phyloP scores from a whole-genome alignment of 2,113 vertebrate species.

The Hypomesus transpacificus region DNA sequence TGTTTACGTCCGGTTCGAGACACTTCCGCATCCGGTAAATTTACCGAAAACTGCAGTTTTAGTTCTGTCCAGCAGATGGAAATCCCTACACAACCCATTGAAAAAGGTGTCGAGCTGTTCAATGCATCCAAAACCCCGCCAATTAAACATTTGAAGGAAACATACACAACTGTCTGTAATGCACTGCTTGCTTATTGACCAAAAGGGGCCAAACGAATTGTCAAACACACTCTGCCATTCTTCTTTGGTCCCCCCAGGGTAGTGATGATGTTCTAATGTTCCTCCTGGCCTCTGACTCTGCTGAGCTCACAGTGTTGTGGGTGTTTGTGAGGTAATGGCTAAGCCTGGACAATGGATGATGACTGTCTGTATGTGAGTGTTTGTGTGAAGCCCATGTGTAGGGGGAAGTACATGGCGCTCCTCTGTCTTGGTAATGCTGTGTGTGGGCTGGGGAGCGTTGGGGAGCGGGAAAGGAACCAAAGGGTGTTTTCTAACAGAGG shows the following conservation, averaged over 20 bases:
- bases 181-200: no score
- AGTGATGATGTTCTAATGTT: not conserved
- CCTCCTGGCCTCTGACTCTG: no score
- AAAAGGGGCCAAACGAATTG: no score
- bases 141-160: not conserved
- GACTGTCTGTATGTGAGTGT: no score
- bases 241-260: not conserved
- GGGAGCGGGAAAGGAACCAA: no score
- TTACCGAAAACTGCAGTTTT: not conserved
- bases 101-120: not conserved
- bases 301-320: no score
- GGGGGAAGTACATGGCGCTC: not conserved
- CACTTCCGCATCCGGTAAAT: constrained; percentile 38
- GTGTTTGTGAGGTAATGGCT: no score
- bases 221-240: no score
- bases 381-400: not conserved
- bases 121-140: not conserved
- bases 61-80: not conserved
- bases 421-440: constrained; percentile 10
- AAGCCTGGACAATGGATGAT: no score
- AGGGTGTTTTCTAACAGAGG: constrained; percentile 2
- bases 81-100: not conserved
- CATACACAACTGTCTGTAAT: no score
- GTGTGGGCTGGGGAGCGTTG: not conserved
- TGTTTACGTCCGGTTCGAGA: constrained; percentile 43